Percentiles rank a stretch among this genome's conserved stretches.
Conservation (phyloP, 2,797 vertebrate species). For the Tangara arthus region DNA sequence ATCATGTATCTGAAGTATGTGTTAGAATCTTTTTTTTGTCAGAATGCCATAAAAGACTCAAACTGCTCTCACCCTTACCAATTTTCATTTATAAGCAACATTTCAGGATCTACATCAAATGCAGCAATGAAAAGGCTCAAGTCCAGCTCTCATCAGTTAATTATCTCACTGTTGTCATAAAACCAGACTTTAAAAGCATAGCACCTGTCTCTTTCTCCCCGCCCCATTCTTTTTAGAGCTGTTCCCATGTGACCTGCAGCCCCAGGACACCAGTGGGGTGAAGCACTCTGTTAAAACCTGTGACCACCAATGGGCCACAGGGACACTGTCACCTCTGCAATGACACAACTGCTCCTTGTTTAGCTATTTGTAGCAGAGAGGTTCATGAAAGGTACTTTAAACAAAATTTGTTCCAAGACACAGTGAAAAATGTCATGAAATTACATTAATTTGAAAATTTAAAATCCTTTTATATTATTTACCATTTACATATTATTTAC, state of each 20-base stretch:
- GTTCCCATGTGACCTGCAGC: background rate
- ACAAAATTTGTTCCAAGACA: background rate
- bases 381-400: background rate
- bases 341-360: background rate
- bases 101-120: background rate
- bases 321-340: too few species aligned
- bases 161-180: background rate
- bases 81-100: background rate
- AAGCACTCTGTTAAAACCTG: background rate
- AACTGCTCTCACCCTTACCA: background rate
- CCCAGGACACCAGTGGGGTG: background rate
- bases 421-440: background rate
- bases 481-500: background rate
- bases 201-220: accelerated
- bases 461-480: background rate
- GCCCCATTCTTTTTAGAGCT: background rate
- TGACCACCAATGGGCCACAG: background rate
- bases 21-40: background rate
- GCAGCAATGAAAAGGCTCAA: background rate
- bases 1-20: accelerated
- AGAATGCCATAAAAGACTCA: background rate
- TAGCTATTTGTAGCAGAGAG: background rate
- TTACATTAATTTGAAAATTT: background rate
- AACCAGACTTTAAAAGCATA: background rate
- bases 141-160: background rate